Percentiles rank a stretch among this genome's conserved stretches.
Evolutionary conservation across 37 sponge, comb jelly and placozoan genomes (phyloP).

Genomic region (Agelas oroides): DNA sequence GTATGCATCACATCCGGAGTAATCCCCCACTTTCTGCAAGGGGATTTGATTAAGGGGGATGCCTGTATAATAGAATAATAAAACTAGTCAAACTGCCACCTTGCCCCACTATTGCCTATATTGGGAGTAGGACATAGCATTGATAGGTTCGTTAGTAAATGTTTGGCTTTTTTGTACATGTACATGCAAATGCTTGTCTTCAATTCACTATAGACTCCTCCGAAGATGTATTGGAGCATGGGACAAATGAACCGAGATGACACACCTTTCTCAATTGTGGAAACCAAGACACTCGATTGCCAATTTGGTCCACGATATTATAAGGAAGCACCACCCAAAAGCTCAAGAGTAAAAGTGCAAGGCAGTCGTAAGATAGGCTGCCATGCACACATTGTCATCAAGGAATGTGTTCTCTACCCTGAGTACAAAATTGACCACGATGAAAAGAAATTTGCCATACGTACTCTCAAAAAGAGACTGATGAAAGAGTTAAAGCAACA

Average conservation of each 20-base stretch:
- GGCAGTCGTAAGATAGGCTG: constrained; percentile 25
- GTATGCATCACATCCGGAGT: too few species aligned
- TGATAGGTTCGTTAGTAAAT: too few species aligned
- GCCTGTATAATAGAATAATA: too few species aligned
- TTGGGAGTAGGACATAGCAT: too few species aligned
- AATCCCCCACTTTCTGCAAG: too few species aligned
- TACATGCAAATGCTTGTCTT: too few species aligned
- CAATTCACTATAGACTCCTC: background rate
- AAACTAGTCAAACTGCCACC: too few species aligned
- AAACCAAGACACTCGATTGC: background rate
- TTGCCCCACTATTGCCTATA: too few species aligned
- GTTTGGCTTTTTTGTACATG: too few species aligned
- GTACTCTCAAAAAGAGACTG: background rate
- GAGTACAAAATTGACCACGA: constrained; percentile 1
- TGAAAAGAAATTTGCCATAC: background rate
- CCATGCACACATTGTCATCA: constrained; percentile 17
- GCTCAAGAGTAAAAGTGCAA: background rate
- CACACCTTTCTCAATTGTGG: background rate
- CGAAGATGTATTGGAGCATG: background rate
- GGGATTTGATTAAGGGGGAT: too few species aligned
- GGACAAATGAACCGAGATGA: background rate
- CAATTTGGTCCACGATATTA: background rate
- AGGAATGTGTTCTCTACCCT: background rate
- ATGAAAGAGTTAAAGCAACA: background rate
- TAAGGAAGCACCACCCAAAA: background rate